phyloP scores from a whole-genome alignment of 1,140 invertebrate genomes.

The Diabrotica undecimpunctata region DNA sequence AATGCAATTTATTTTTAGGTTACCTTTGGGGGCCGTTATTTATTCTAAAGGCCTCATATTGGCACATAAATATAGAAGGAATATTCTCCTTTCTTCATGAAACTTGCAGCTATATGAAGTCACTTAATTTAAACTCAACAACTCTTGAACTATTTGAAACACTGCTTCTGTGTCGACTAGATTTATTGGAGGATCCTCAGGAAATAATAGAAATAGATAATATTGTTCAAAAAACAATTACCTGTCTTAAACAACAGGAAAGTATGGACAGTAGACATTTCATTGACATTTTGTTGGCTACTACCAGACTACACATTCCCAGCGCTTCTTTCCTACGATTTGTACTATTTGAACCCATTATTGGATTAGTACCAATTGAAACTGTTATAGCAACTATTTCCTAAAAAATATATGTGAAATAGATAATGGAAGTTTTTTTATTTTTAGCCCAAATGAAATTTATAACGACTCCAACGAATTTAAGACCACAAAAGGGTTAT shows the following conservation, averaged over 20 bases:
- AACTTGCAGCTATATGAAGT: slow-evolving; percentile 33
- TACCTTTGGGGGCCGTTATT: slow-evolving; percentile 55
- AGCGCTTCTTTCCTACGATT: slow-evolving; percentile 31
- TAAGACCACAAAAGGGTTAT: too few species aligned
- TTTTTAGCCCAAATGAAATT: neutral
- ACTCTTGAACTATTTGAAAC: slow-evolving; percentile 63
- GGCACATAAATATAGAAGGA: slow-evolving; percentile 51
- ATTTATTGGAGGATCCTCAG: slow-evolving; percentile 32
- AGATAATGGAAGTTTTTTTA: neutral
- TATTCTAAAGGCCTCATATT: slow-evolving; percentile 56
- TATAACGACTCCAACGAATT: neutral
- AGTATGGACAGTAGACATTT: slow-evolving; percentile 36
- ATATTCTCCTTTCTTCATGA: slow-evolving; percentile 32
- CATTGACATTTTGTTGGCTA: slow-evolving; percentile 32
- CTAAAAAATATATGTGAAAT: slow-evolving; percentile 23
- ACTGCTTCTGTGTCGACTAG: slow-evolving; percentile 59
- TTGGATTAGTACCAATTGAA: slow-evolving; percentile 44
- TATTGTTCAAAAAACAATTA: slow-evolving; percentile 33
- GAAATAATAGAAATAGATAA: slow-evolving; percentile 29
- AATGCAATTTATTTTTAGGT: slow-evolving; percentile 35
- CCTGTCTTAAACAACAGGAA: slow-evolving; percentile 31
- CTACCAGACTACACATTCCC: slow-evolving; percentile 36
- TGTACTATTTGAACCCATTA: slow-evolving; percentile 43
- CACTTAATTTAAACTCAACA: slow-evolving; percentile 53
- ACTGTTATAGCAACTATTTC: slow-evolving; percentile 42